Evolutionary conservation across 2,888 invertebrate genomes (phyloP), one percentile per base, ranked within the genome.

Genomic region (Ophion slaviceki): DNA sequence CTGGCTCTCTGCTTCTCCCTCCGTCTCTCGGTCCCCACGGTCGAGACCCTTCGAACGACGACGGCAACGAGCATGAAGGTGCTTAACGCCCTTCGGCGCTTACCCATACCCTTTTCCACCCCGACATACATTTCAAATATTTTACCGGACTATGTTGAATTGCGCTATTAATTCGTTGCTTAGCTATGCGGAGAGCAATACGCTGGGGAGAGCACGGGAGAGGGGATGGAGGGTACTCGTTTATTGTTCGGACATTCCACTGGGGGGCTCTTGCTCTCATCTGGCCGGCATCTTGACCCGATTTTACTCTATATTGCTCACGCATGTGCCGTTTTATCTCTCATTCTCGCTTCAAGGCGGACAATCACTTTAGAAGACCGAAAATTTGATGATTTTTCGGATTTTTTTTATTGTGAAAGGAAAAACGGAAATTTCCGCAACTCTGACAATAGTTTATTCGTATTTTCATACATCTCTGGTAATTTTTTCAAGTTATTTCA

Each of bases 1-100:
- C 82, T 64, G 68, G 81, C 45, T 11, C 45, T 24, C 20, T 14
- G 24, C 24, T 6, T 47, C n/a, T 36, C 40, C 40, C 67, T 45
- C 76, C 59, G 59, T 71, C 47, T 40, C 67, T 57, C 59, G 24
- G 24, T 17, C 24, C 59, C 24, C 28, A n/a, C 28, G 3, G 17
- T 24, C 11, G 28, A 53, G 53, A 20, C 79, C 75, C 64, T 76
- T 66, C 75, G 75, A 68, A 40, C 68, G 24, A 45, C 72, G 64
- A 72, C 66, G 79, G 40, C 80, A 20, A 40, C 75, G 45, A 70
- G 70, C 62, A 77, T 61, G 68, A 72, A 71, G 71, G 80, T 80
- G 76, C 84, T 77, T 76, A 77, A 80, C 80, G 80, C 80, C 80
- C 80, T 84, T 71, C 80, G 59, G 71, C 47, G 47, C 71, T 64